Percentiles rank a stretch among this genome's conserved stretches.
phyloP scores from a whole-genome alignment of 2,797 vertebrate species.

The Dallia pectoralis region DNA sequence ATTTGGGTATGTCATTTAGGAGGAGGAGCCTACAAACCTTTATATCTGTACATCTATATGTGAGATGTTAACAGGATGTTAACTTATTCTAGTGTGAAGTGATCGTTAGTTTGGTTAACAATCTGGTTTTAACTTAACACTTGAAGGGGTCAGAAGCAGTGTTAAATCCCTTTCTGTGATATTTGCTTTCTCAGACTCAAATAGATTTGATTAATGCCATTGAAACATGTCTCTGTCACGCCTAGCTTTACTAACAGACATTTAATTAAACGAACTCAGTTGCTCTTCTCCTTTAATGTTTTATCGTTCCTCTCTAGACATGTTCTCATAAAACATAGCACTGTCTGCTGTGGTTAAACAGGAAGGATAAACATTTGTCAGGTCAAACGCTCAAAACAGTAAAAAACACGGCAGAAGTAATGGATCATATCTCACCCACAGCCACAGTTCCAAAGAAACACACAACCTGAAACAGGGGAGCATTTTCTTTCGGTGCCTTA shows the following conservation, averaged over 20 bases:
- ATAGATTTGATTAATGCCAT: not conserved
- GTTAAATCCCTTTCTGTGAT: not conserved
- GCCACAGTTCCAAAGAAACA: not conserved
- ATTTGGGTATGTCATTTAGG: too few species aligned
- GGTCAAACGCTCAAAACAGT: not conserved
- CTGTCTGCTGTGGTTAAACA: not conserved
- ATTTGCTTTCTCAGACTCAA: not conserved
- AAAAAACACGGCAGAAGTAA: not conserved
- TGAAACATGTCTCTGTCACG: not conserved
- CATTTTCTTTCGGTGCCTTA: not conserved
- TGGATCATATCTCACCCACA: slow-evolving; percentile 5
- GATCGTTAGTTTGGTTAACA: too few species aligned
- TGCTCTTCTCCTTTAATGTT: not conserved
- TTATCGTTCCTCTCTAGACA: not conserved
- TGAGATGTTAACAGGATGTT: too few species aligned
- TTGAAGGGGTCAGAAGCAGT: not conserved
- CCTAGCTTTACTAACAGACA: not conserved
- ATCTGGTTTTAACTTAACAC: too few species aligned
- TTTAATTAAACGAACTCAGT: not conserved
- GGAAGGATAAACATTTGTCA: not conserved
- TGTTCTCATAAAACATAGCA: not conserved
- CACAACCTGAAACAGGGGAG: not conserved
- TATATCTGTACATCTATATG: too few species aligned
- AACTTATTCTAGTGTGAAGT: too few species aligned
- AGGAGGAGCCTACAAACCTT: too few species aligned